phyloP scores from a whole-genome alignment of 1,140 invertebrate species.

The Gryon sp. region DNA sequence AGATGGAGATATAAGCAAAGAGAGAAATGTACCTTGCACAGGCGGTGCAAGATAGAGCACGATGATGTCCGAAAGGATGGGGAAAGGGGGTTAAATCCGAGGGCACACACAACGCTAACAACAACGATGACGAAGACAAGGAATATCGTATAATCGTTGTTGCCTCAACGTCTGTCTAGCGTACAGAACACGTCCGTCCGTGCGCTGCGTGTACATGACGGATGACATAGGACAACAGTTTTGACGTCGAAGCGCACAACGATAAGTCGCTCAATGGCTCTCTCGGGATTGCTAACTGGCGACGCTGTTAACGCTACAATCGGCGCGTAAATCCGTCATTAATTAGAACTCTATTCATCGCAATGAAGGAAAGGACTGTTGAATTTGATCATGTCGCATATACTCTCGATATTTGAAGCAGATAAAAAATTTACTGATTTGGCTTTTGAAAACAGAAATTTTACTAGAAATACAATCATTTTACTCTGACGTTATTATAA shows the following conservation, averaged over 20 bases:
- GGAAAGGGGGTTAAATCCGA: slow-evolving; percentile 23
- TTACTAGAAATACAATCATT: too few relatives aligned
- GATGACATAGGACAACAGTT: slow-evolving; percentile 74
- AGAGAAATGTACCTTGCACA: slow-evolving; percentile 33
- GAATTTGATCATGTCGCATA: slow-evolving; percentile 7
- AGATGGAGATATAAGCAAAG: slow-evolving; percentile 50
- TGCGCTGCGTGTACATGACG: slow-evolving; percentile 70
- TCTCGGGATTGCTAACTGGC: slow-evolving; percentile 17
- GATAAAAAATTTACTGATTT: too few relatives aligned
- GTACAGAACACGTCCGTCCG: slow-evolving; percentile 69
- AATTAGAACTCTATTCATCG: slow-evolving; percentile 65
- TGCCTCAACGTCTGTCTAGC: slow-evolving; percentile 45
- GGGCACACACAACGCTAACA: too few relatives aligned
- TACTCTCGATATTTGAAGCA: too few relatives aligned
- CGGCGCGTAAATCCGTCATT: slow-evolving; percentile 78
- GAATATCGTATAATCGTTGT: slow-evolving; percentile 45
- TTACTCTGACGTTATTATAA: too few relatives aligned
- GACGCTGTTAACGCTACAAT: slow-evolving; percentile 68
- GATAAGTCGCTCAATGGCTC: slow-evolving; percentile 59
- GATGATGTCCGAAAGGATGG: background rate
- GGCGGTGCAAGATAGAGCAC: slow-evolving; percentile 44
- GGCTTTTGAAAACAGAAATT: too few relatives aligned
- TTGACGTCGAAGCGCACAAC: slow-evolving; percentile 69
- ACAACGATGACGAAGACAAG: too few relatives aligned
- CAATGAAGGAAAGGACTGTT: slow-evolving; percentile 20